These are phyloP conservation scores for Cyprinella venusta DNA, from an alignment of 2,797 vertebrate species.

Conservation along the genomic window DNA sequence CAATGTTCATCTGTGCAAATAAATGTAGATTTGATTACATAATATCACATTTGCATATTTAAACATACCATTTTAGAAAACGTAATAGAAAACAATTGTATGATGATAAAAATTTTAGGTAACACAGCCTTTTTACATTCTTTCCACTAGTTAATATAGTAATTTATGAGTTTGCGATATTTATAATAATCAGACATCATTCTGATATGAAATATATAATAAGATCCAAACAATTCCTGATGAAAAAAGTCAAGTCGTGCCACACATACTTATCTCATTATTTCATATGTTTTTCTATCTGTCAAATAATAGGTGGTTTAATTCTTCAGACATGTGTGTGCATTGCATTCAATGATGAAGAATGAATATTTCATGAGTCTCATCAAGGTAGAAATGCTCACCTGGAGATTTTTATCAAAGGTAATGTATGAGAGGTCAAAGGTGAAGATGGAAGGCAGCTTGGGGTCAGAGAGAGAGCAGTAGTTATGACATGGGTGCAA, in stretches of 20 bases:
- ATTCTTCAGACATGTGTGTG: background rate
- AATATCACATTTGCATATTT: background rate
- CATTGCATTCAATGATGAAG: background rate
- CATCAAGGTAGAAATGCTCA: background rate
- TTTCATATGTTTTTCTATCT: background rate
- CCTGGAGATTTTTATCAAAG: background rate
- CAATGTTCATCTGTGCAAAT: background rate
- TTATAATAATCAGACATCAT: too few species aligned
- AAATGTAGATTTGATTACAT: background rate
- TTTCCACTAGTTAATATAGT: too few species aligned
- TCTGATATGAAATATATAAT: too few species aligned
- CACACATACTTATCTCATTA: background rate
- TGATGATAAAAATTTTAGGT: too few species aligned
- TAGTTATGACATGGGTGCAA: conserved; percentile 5
- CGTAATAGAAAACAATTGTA: background rate
- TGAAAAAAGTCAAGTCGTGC: background rate
- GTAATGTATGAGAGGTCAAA: conserved; percentile 7
- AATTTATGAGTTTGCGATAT: too few species aligned
- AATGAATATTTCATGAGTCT: conserved; percentile 7
- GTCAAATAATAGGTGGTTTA: background rate
- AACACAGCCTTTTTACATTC: too few species aligned
- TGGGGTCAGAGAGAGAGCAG: background rate
- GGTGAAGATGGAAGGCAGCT: conserved; percentile 1
- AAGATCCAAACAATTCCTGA: background rate
- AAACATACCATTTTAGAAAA: background rate